Conservation (phyloP, 2,113 vertebrate genomes). For the Lipotes vexillifer region DNA sequence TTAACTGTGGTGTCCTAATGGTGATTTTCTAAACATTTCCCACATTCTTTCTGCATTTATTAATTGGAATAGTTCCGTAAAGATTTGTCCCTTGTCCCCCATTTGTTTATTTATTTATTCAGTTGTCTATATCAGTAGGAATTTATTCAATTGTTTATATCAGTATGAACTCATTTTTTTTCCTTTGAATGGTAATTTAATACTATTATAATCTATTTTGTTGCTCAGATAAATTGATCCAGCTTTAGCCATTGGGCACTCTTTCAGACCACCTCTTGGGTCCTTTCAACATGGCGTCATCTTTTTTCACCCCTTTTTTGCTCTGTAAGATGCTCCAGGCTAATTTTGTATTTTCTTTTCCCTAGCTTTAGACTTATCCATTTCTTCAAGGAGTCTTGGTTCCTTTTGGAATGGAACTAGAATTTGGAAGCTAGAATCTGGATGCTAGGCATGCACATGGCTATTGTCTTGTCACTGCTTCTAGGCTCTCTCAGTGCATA, state of each 20-base stretch:
- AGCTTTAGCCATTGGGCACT: background rate
- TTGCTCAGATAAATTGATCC: background rate
- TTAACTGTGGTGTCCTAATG: background rate
- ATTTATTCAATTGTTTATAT: background rate
- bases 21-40: background rate
- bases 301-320: background rate
- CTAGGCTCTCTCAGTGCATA: background rate
- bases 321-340: background rate
- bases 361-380: background rate
- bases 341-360: background rate
- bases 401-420: background rate
- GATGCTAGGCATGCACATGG: background rate
- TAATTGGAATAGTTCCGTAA: background rate
- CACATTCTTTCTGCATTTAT: background rate
- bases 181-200: background rate
- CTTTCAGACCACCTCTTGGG: background rate
- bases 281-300: background rate
- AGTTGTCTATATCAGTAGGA: background rate
- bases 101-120: background rate
- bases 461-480: background rate
- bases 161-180: background rate
- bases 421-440: background rate
- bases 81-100: background rate
- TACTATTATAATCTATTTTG: background rate
- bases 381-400: background rate